Conservation (phyloP, 2,888 invertebrate genomes). For the Microdon myrmicae region DNA sequence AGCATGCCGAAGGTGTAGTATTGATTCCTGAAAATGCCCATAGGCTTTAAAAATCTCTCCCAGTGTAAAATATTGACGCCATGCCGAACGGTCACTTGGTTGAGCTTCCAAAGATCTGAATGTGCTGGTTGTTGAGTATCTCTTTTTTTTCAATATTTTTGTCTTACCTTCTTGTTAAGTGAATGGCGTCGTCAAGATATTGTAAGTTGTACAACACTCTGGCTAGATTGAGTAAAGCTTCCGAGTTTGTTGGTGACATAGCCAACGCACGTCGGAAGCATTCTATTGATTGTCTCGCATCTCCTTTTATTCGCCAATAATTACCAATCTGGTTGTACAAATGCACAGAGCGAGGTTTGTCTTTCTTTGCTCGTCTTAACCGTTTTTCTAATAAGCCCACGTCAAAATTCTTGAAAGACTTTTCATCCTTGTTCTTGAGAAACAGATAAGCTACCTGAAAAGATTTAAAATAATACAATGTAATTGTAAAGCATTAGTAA, state of each 20-base stretch:
- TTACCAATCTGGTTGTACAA: constrained; percentile 92
- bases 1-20: constrained; percentile 83
- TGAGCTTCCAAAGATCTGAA: constrained; percentile 80
- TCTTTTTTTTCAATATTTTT: background rate
- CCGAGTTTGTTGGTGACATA: constrained; percentile 87
- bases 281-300: constrained; percentile 86
- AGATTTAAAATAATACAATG: background rate
- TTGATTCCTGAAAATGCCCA: constrained; percentile 89
- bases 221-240: constrained; percentile 85
- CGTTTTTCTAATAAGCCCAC: constrained; percentile 79
- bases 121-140: background rate
- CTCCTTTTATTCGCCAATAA: constrained; percentile 90
- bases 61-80: constrained; percentile 91
- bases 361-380: constrained; percentile 81
- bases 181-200: constrained; percentile 90
- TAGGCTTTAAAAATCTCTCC: constrained; percentile 93
- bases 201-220: constrained; percentile 86
- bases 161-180: constrained; percentile 76
- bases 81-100: constrained; percentile 85
- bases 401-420: constrained; percentile 74
- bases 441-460: constrained; percentile 78
- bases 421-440: constrained; percentile 70
- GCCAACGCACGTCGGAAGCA: constrained; percentile 88
- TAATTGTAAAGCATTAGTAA: background rate
- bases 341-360: constrained; percentile 85